Base-by-base conservation (phyloP, 2,797 vertebrate genomes). In the Micropoecilia bifurca region DNA sequence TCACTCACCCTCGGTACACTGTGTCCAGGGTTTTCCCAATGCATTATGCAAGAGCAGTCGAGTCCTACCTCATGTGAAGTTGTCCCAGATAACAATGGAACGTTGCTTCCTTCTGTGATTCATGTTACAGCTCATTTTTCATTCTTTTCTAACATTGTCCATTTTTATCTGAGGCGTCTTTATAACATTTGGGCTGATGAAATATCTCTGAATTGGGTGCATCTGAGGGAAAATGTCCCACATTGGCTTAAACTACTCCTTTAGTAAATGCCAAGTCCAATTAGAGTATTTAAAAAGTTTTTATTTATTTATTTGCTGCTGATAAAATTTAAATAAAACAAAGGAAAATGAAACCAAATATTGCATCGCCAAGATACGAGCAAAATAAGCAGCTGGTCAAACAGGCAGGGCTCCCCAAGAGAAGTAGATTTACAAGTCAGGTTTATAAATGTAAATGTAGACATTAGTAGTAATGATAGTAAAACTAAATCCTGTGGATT, bases 31-130 rank as follows among this genome's bases (percentile, higher is more conserved):
- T 88, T 71, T 88, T 87, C 74, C 66, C 75, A 86, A 77, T 28
- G 68, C 73, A 81, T 93, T 92, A 89, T 76, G 85, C 63, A 94
- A 93, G 77, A 83, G 57, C 76, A 74, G 61, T 57, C 78, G 76
- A 79, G 88, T 88, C 79, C 90, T 80, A 88, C 84, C 83, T 81
- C 61, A 76, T 63, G 18, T 79, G 74, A 81, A 55, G 39, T 46
- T 30, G 73, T 57, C 73, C 75, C 73, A 85, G 87, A 91, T 85
- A 84, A 46, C 45, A 71, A 83, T n/a, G n/a, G n/a, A 33, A 33
- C 33, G 33, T 33, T 33, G 33, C 33, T 33, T 33, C 33, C 33
- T 33, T 33, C 33, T 33, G 33, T 33, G 33, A 33, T 33, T 33
- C 3, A 33, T 33, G 33, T 33, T 33, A 33, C 33, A 33, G 33